Evolutionary conservation across 2,797 vertebrate genomes (phyloP).

Genomic region (Poeciliopsis gracilis): DNA sequence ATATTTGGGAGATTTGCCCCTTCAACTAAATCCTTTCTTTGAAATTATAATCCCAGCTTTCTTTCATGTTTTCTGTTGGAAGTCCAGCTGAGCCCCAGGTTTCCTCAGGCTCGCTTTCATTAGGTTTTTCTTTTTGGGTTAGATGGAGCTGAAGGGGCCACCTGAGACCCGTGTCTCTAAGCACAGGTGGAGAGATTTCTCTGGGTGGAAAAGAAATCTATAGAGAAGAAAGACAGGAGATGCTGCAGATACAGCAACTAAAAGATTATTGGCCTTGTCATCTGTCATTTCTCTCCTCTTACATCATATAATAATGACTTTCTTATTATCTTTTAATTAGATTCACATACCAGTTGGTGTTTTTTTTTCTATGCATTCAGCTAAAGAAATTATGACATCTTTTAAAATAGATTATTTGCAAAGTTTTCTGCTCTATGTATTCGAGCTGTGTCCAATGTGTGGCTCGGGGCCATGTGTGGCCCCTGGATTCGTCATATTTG

Average conservation of each 20-base stretch:
- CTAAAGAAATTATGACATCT: neutral
- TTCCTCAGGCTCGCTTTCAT: constrained; percentile 20
- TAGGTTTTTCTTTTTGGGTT: constrained; percentile 17
- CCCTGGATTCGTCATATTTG: neutral
- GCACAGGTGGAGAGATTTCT: constrained; percentile 19
- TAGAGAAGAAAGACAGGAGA: constrained; percentile 29
- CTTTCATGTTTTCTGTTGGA: constrained; percentile 24
- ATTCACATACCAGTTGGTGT: neutral
- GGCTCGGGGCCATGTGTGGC: neutral
- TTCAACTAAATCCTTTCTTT: constrained; percentile 3
- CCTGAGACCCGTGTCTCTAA: constrained; percentile 41
- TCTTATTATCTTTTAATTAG: neutral
- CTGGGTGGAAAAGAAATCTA: neutral
- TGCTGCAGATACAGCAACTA: constrained; percentile 36
- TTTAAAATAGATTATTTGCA: neutral
- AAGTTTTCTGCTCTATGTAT: neutral
- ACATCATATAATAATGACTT: neutral
- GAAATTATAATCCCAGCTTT: constrained; percentile 13
- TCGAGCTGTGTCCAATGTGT: neutral
- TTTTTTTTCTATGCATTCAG: neutral
- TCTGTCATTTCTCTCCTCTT: constrained; percentile 11
- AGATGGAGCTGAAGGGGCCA: constrained; percentile 27
- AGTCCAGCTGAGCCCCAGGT: constrained; percentile 32
- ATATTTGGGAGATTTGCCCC: constrained; percentile 12
- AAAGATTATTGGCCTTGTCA: constrained; percentile 22